phyloP scores from a whole-genome alignment of 2,888 invertebrate genomes.

The Ypsolopha sequella region DNA sequence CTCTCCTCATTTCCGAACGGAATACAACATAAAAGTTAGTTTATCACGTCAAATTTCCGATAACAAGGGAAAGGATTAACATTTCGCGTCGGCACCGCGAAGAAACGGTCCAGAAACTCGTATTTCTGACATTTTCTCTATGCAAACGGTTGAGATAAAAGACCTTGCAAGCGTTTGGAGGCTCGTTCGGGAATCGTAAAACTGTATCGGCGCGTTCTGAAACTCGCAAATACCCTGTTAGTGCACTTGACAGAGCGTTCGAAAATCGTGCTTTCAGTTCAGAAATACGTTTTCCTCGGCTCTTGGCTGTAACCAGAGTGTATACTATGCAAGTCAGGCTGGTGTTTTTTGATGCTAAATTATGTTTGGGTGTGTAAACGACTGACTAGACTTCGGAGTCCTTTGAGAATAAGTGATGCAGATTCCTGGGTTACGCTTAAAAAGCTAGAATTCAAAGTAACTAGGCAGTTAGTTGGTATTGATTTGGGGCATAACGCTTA shows the following conservation, averaged over 20 bases:
- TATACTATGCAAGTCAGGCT: too few species aligned
- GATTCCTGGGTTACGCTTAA: too few species aligned
- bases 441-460: too few species aligned
- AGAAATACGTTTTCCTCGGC: background rate
- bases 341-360: too few species aligned
- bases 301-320: too few species aligned
- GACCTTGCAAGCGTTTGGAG: background rate
- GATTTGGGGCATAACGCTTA: too few species aligned
- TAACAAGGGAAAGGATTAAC: conserved; percentile 1
- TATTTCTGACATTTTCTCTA: conserved; percentile 10
- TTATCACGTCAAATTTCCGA: conserved; percentile 1
- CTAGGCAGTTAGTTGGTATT: too few species aligned
- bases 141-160: conserved; percentile 5
- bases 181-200: conserved; percentile 6
- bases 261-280: conserved; percentile 1
- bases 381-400: too few species aligned
- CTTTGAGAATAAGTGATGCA: too few species aligned
- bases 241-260: conserved; percentile 1
- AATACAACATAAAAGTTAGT: background rate
- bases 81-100: background rate
- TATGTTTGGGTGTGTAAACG: too few species aligned
- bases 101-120: conserved; percentile 20
- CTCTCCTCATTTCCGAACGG: background rate
- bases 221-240: conserved; percentile 4
- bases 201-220: conserved; percentile 5